Base-by-base conservation (phyloP, 2,888 invertebrate species). In the Malthinus flaveolus region DNA sequence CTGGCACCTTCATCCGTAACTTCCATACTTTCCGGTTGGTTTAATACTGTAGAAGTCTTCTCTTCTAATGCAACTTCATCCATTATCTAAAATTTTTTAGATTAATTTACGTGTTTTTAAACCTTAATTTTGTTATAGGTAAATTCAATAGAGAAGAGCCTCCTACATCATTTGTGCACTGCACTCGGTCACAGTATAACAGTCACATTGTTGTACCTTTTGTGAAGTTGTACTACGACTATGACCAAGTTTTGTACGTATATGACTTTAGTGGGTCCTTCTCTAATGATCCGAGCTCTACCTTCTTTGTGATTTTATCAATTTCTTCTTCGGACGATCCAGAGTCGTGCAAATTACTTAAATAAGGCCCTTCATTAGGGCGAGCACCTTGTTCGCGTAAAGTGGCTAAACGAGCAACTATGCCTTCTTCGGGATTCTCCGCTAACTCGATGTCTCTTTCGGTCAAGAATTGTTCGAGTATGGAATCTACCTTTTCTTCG, bases 401-500 rank as follows among this genome's bases (percentile, higher is more conserved):
- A 8, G 78, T 77, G 32, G 83, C 81, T 51, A 85, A 72, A 62
- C 84, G 77, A 61, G 79, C 76, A 69, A 83, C 82, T 62, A 86
- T 83, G 59, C 83, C 83, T 7, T 79, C 75, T 32, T 81, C 75
- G 1, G 82, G 78, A 74, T 84, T 81, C 12, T 72, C 75, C 1
- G 78, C 74, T 5, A 80, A 69, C 8, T 76, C 75, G 34, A 82
- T 75, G n/a, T 80, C 78, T n/a, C 82, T 68, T 63, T 81, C 82
- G 46, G 73, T 77, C 7, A 78, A 59, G 67, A 81, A 82, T 63
- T 83, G 78, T 50, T 80, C 77, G 56, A 92, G 72, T n/a, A 92
- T 78, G 68, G 88, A 87, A 70, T 89, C 84, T 13, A 84, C 84
- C 78, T 89, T 88, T 67, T 91, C 85, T 71, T 88, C 84, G 68